Base-by-base conservation (phyloP, 2,888 invertebrate genomes). In the Maniola hyperantus region DNA sequence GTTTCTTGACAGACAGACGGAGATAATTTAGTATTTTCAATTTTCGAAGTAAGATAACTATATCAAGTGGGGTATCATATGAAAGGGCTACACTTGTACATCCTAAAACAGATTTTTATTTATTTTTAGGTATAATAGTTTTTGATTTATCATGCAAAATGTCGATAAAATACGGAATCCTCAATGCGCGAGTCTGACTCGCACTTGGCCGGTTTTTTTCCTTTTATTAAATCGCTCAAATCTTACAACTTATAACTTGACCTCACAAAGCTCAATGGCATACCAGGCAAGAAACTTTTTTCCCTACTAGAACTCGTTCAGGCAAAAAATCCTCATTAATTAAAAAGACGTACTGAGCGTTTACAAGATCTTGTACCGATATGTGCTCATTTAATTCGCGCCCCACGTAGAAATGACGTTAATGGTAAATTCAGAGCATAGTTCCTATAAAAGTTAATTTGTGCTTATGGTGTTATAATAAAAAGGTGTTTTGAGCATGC, bases 311-410 rank as follows among this genome's bases (percentile, higher is more conserved):
- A 81, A 85, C 82, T 80, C 75, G 78, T 73, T 68, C 72, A 73
- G 71, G 83, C 80, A 89, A 89, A 89, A 91, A 90, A 65, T 68
- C 82, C 87, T 89, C 91, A 91, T 91, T 91, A 90, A 89, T n/a
- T n/a, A n/a, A n/a, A 83, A 83, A 85, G 88, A 90, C 87, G 84
- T 86, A 88, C 73, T 76, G 80, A 77, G 77, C 84, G 82, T 87
- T 88, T 88, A 84, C 77, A 76, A 76, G 81, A 82, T 79, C 80
- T 76, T 76, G 77, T 77, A 77, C 71, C 79, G 82, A 84, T 84
- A 80, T 76, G 64, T 68, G 81, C 80, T 81, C 88, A 79, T 90
- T 91, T 85, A 86, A 85, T 85, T 87, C 88, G 88, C 89, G 88
- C 84, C 84, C 85, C 89, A 90, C 90, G 90, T 89, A 83, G 77